Evolutionary conservation across 2,113 vertebrate genomes (phyloP).

Genomic region (Bungarus multicinctus): DNA sequence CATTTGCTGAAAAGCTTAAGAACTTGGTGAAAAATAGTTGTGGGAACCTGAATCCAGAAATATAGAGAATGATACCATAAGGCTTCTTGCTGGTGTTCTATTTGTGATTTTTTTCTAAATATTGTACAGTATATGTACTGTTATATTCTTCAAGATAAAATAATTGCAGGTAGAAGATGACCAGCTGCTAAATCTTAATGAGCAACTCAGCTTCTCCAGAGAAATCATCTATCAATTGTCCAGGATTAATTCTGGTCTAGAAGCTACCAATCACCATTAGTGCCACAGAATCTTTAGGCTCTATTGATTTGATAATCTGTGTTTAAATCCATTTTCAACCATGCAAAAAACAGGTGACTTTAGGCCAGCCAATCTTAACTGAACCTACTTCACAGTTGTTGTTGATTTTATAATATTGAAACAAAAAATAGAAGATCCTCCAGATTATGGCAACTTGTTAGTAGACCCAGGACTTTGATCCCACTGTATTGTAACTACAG

Average conservation of each 20-base stretch:
- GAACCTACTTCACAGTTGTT: background rate
- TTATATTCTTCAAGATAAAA: background rate
- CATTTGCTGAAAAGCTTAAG: background rate
- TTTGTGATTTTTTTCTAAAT: background rate
- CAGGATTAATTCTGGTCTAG: background rate
- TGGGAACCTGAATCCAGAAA: background rate
- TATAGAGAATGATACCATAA: background rate
- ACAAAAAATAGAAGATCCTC: background rate
- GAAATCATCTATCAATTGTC: background rate
- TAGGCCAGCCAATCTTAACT: background rate
- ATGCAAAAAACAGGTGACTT: background rate
- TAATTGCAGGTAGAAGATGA: background rate
- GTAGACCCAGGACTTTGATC: background rate
- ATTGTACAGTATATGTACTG: background rate
- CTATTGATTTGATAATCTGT: background rate
- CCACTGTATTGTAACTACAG: background rate
- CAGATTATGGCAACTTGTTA: background rate
- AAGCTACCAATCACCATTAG: background rate
- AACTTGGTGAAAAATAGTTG: background rate
- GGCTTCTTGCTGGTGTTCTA: background rate
- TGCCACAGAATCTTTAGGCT: background rate
- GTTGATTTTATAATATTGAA: background rate
- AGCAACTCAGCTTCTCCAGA: background rate
- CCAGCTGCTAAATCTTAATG: background rate
- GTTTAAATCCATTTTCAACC: background rate